Evolutionary conservation across 2,888 invertebrate genomes (phyloP), one percentile per base, ranked within the genome.

Genomic region (Pyralis farinalis): DNA sequence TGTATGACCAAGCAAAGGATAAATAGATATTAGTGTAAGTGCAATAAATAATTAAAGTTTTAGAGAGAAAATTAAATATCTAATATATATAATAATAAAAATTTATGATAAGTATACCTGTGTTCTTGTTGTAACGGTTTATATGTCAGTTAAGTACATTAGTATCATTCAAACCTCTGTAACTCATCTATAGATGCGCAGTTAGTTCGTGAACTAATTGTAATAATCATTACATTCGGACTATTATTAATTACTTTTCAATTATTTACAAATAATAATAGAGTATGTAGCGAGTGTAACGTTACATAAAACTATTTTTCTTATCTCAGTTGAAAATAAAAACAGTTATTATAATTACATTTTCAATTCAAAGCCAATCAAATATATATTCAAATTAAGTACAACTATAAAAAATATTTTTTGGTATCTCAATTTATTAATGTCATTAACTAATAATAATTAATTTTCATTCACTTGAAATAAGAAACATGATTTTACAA

Each of bases 161-260:
- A n/a, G n/a, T n/a, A n/a, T n/a, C n/a, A n/a, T n/a, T n/a, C n/a
- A n/a, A n/a, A n/a, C n/a, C n/a, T n/a, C n/a, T n/a, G n/a, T n/a
- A 10, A 20, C 37, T 30, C 30, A 20, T 8, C 12, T 16, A 27
- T 33, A 33, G 27, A 34, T 16, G 22, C 12, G 11, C 9, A 39
- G 35, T 28, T 72, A 70, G 58, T 66, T 64, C 54, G 54, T 66
- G 57, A 77, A 77, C 67, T 71, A 68, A 76, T 66, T 53, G 53
- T 57, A 52, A 53, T 45, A 44, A 47, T 49, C 46, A 47, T 63
- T 63, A 65, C 55, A 54, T 55, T 63, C 61, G 63, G 57, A 54
- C 46, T 62, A 58, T 58, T 58, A 57, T 54, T 56, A 53, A 55
- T 53, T 58, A 57, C 36, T 55, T 32, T 53, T 49, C 51, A 52